These are phyloP conservation scores for Meliscaeva auricollis DNA, from an alignment of 2,888 invertebrate genomes.

Conservation along the genomic window DNA sequence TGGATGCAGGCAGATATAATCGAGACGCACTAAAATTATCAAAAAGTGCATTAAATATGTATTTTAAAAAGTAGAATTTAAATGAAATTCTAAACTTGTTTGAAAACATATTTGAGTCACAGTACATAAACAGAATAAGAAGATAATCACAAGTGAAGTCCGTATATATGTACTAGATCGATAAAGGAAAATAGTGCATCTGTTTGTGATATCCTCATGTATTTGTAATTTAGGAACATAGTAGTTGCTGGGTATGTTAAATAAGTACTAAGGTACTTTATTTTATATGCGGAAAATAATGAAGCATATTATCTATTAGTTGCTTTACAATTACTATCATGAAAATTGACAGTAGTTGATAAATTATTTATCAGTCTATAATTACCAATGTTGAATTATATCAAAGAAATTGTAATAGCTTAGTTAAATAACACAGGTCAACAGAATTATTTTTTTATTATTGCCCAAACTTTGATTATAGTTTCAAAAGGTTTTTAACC, in stretches of 20 bases:
- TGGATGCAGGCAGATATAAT: too few species aligned
- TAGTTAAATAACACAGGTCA: too few species aligned
- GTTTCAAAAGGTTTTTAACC: too few species aligned
- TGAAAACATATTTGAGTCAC: constrained; percentile 33
- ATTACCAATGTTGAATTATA: too few species aligned
- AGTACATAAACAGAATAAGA: neutral
- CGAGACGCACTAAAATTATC: too few species aligned
- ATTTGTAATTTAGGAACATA: neutral
- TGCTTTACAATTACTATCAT: neutral
- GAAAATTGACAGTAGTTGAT: constrained; percentile 6
- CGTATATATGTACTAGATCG: too few species aligned
- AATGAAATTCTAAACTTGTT: too few species aligned
- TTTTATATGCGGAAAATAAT: neutral
- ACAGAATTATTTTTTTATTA: too few species aligned
- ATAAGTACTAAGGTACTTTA: neutral
- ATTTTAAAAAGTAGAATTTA: too few species aligned
- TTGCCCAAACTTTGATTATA: too few species aligned
- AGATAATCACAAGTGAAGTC: constrained; percentile 1
- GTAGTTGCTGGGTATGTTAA: neutral
- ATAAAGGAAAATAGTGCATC: constrained; percentile 50
- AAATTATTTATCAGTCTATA: neutral
- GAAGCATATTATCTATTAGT: neutral
- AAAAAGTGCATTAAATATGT: too few species aligned
- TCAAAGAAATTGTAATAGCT: too few species aligned
- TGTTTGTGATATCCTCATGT: neutral